phyloP scores from a whole-genome alignment of 2,888 invertebrate genomes.

The Drosophila limbata region DNA sequence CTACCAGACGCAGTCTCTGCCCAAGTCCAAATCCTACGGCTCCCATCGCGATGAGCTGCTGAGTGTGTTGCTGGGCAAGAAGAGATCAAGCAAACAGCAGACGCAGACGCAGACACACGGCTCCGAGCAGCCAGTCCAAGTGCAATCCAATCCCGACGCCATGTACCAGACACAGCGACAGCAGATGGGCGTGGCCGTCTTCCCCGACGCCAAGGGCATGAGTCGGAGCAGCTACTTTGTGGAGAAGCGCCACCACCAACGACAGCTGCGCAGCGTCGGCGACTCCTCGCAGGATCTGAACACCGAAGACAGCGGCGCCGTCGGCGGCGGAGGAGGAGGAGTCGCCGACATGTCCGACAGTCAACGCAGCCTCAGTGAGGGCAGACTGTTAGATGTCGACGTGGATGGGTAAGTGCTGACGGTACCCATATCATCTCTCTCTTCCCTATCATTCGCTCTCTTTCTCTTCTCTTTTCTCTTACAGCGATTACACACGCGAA shows the following conservation, averaged over 20 bases:
- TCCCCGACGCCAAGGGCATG: constrained; percentile 71
- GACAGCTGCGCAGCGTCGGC: constrained; percentile 77
- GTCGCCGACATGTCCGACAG: constrained; percentile 83
- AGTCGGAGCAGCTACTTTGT: constrained; percentile 71
- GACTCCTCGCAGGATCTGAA: constrained; percentile 82
- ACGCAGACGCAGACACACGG: constrained; percentile 5
- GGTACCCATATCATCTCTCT: background rate
- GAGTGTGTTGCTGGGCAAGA: constrained; percentile 72
- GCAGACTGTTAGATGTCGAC: constrained; percentile 74
- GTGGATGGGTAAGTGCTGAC: constrained; percentile 80
- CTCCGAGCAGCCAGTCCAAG: constrained; percentile 28
- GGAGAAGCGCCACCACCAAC: constrained; percentile 76
- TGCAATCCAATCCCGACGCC: constrained; percentile 48
- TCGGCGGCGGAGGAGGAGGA: constrained; percentile 50
- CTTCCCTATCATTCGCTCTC: background rate
- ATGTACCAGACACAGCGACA: constrained; percentile 70
- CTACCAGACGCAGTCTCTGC: constrained; percentile 80
- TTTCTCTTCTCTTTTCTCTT: background rate
- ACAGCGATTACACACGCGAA: constrained; percentile 84
- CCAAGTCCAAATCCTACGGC: constrained; percentile 79
- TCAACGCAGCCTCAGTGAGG: constrained; percentile 85
- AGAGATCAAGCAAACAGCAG: constrained; percentile 58
- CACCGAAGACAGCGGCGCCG: constrained; percentile 59
- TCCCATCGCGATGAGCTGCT: constrained; percentile 75
- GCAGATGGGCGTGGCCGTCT: constrained; percentile 78